Base-by-base conservation (phyloP, 2,113 vertebrate species). In the Pteruthius melanotis region DNA sequence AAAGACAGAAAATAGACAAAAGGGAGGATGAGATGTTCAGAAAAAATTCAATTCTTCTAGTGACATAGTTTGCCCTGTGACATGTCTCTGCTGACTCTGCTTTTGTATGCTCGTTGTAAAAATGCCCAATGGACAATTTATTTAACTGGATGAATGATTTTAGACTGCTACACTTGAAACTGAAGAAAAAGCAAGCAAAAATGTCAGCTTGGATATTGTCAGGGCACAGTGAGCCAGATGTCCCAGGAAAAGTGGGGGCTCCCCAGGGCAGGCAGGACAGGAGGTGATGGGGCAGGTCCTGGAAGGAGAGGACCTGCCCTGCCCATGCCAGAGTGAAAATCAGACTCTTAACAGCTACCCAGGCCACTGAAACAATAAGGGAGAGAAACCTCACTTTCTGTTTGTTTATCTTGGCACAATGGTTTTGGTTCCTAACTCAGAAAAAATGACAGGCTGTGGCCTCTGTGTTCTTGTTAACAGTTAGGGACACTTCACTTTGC, bases 401-500 rank as follows among this genome's bases (percentile, higher is more conserved):
- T 75, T 85, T 64, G 70, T 50, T 84, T 63, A 18, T 74, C 74
- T 80, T 63, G 18, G 30, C 56, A 69, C 83, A 53, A 77, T 3
- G 8, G 37, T 3, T 77, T 82, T 93, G 44, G 65, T 61, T 10
- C 24, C 80, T 93, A 93, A 11, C 40, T 63, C 56, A 86, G 26
- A 45, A 24, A 61, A 96, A 95, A 81, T 49, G 37, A 83, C 86
- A 90, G 83, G 37, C 45, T 81, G 45, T 83, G 52, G 59, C 83
- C 90, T 83, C 78, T 89, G 39, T 70, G 74, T 79, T 96, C 78
- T 22, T 81, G 50, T 94, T 95, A 97, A 94, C 15, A 76, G 74
- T 65, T 92, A 88, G 83, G 64, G 94, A 97, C 76, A 95, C 74
- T 74, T 94, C 88, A 64, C 53, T 97, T 94, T 88, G 79, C 20